Evolutionary conservation across 53 echinoderm and acorn worm species (phyloP).

Genomic region (Zoroaster sp.): DNA sequence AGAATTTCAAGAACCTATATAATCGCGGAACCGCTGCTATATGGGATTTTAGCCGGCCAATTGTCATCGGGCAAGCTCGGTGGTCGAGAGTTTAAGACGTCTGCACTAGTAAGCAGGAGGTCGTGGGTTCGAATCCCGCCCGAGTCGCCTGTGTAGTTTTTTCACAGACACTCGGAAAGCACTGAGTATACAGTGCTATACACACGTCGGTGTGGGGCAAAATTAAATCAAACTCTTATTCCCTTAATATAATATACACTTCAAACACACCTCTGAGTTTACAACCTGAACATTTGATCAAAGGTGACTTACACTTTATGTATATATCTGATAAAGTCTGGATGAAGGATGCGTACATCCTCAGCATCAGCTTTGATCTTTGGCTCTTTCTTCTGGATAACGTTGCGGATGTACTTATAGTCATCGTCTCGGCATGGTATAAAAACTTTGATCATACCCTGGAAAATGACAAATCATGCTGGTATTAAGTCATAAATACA

Average conservation of each 20-base stretch:
- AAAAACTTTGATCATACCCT: constrained; percentile 80
- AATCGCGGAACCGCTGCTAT: no score
- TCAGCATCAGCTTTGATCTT: constrained; percentile 64
- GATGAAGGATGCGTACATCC: constrained; percentile 60
- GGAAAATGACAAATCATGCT: constrained; percentile 1
- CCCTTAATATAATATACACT: background rate
- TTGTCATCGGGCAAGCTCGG: no score
- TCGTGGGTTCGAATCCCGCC: no score
- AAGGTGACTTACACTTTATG: constrained; percentile 82
- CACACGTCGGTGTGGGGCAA: no score
- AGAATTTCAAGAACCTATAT: no score
- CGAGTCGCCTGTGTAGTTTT: no score
- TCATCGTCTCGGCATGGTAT: constrained; percentile 82
- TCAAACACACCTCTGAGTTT: background rate
- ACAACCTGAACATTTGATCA: background rate
- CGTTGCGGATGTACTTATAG: constrained; percentile 72
- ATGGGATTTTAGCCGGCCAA: no score
- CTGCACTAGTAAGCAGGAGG: no score
- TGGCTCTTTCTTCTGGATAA: constrained; percentile 49
- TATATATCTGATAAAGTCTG: constrained; percentile 43
- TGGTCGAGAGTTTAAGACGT: no score
- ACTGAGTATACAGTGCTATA: no score
- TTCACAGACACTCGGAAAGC: no score
- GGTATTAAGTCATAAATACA: no score
- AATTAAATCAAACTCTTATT: background rate